Conservation (phyloP, 1,140 invertebrate species). For the Aculops lycopersici region DNA sequence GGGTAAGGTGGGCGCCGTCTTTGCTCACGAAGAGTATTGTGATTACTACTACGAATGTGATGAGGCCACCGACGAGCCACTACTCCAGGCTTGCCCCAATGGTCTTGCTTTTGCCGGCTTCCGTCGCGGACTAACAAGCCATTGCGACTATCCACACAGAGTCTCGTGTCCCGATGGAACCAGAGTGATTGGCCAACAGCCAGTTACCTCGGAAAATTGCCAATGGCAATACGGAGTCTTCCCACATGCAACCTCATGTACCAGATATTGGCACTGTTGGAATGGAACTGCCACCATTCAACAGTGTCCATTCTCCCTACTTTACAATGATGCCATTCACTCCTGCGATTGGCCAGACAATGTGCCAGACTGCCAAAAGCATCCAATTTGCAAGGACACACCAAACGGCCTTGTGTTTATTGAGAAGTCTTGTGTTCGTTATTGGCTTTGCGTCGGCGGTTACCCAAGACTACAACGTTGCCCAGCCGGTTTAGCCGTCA, state of each 20-base stretch:
- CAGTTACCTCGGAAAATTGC: conserved; percentile 48
- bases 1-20: not conserved
- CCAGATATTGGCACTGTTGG: conserved; percentile 73
- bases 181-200: conserved; percentile 22
- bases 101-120: conserved; percentile 53
- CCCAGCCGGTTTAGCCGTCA: conserved; percentile 61
- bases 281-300: conserved; percentile 67
- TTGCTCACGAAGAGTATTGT: conserved; percentile 24
- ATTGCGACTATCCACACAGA: conserved; percentile 48
- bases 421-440: conserved; percentile 62
- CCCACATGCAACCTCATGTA: conserved; percentile 64
- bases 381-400: conserved; percentile 63
- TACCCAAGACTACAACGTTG: conserved; percentile 60
- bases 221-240: conserved; percentile 74
- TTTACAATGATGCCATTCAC: conserved; percentile 59
- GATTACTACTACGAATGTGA: conserved; percentile 62
- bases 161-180: conserved; percentile 21
- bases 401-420: conserved; percentile 29
- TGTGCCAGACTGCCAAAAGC: conserved; percentile 62
- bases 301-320: conserved; percentile 52
- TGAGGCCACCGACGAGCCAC: conserved; percentile 15
- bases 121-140: conserved; percentile 41
- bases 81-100: conserved; percentile 30
- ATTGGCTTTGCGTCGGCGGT: conserved; percentile 64
- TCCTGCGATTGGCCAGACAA: conserved; percentile 76